phyloP scores from a whole-genome alignment of 2,113 vertebrate genomes.

The Orthonyx spaldingii region DNA sequence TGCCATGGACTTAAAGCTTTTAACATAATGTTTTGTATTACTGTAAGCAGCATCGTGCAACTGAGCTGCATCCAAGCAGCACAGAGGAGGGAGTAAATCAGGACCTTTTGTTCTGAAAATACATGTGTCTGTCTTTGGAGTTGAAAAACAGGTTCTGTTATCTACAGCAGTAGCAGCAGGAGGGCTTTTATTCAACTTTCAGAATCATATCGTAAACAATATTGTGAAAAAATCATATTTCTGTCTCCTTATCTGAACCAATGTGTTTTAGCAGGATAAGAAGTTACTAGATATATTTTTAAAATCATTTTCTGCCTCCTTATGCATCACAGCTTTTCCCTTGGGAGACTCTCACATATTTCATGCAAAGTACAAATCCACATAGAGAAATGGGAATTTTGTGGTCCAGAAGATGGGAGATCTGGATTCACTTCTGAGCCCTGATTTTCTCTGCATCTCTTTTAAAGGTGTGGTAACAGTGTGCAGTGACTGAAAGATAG shows the following conservation, averaged over 20 bases:
- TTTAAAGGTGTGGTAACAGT: neutral
- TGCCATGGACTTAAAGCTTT: neutral
- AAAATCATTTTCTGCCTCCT: neutral
- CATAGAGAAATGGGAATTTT: neutral
- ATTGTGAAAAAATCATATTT: neutral
- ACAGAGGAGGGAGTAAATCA: neutral
- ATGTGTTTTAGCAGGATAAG: neutral
- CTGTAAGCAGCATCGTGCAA: neutral
- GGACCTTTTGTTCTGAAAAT: slow-evolving; percentile 9
- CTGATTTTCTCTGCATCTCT: neutral
- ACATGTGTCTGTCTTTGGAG: neutral
- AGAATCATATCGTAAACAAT: neutral
- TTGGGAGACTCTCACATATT: neutral
- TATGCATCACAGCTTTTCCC: neutral
- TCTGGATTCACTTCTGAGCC: neutral
- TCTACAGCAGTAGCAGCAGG: neutral
- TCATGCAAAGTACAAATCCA: neutral
- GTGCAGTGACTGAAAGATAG: neutral
- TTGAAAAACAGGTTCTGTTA: neutral
- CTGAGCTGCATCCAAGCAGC: neutral
- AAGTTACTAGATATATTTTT: neutral
- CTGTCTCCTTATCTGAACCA: neutral
- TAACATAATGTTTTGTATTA: neutral
- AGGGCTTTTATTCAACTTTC: neutral
- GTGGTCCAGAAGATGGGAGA: neutral